Evolutionary conservation across 2,113 vertebrate species (phyloP), one percentile per base, ranked within the genome.

Genomic region (Gambusia holbrooki): DNA sequence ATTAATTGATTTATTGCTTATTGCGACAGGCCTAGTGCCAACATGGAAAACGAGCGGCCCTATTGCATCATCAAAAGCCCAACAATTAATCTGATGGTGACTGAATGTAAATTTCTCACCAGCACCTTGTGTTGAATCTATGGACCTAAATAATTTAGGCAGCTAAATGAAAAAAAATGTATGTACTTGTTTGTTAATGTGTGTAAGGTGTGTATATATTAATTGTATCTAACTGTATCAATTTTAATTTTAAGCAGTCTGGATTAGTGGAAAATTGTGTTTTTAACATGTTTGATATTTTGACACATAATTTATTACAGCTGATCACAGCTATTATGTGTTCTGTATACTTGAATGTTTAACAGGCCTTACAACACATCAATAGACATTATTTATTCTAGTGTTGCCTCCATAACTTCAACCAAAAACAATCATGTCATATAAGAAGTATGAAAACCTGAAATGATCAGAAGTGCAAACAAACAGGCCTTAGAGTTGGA

Each of bases 361-460:
- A 54, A 63, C 77, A 77, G 58, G 89, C 85, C 89, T 90, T 90
- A 84, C 25, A 67, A 37, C 76, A 37, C 58, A 69, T 87, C 68
- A 73, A 62, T 76, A 70, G 62, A 88, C 0, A 3, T 71, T 71
- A 64, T 73, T 84, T 73, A 69, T 22, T 87, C 70, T 76, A 62
- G 45, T 74, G 73, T 83, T 87, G 79, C 84, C 70, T 76, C 54
- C 45, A 73, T n/a, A 77, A 58, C 71, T 62, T 88, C 74, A 89
- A 89, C 89, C 90, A 92, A 90, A 92, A 88, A 92, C 84, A 82
- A 89, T 78, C 73, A 79, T 32, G 28, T 71, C 13, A 78, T 79
- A 74, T 63, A 67, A 70, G 65, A 66, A 63, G 25, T 62, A 63
- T 48, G 6, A 37, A 79, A 65, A 67, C 17, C 28, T 37, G 30